These are phyloP conservation scores for Agrypnia vestita DNA, from an alignment of 1,140 invertebrate genomes.

Conservation along the genomic window DNA sequence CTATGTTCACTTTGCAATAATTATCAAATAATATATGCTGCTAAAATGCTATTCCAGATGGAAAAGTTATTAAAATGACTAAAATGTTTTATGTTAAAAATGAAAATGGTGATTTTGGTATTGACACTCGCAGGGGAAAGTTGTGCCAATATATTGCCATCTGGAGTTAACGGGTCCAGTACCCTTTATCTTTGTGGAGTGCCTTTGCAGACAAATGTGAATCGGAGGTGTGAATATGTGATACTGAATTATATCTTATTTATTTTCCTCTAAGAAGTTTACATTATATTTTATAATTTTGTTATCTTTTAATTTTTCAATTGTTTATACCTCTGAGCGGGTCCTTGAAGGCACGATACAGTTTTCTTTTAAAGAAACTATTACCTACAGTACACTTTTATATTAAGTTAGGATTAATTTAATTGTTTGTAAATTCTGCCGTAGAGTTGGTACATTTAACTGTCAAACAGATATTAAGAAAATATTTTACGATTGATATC, in stretches of 20 bases:
- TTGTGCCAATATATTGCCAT: not conserved
- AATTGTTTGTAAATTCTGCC: slow-evolving; percentile 8
- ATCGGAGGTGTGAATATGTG: slow-evolving; percentile 7
- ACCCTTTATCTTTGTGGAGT: slow-evolving; percentile 13
- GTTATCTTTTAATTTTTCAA: slow-evolving; percentile 3
- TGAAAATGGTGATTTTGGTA: not conserved
- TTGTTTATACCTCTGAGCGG: slow-evolving; percentile 14
- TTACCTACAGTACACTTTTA: not conserved
- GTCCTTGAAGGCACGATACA: not conserved
- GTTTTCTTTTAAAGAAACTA: slow-evolving; percentile 19
- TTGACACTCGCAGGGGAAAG: not conserved
- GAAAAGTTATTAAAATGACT: no score
- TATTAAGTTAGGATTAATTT: slow-evolving; percentile 13
- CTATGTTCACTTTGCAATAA: no score
- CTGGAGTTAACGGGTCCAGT: slow-evolving; percentile 2
- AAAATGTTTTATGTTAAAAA: not conserved
- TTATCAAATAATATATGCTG: no score
- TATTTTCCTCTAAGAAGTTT: slow-evolving; percentile 24
- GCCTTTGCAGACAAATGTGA: slow-evolving; percentile 7
- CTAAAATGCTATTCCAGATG: no score
- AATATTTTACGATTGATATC: no score
- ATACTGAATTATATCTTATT: slow-evolving; percentile 22
- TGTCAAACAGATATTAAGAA: slow-evolving; percentile 36
- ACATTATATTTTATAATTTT: slow-evolving; percentile 37
- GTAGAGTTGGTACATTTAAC: not conserved